A percentile compares a stretch with the other conserved stretches of the same genome.
phyloP scores from a whole-genome alignment of 2,113 vertebrate species.

The Chaetodon auriga region DNA sequence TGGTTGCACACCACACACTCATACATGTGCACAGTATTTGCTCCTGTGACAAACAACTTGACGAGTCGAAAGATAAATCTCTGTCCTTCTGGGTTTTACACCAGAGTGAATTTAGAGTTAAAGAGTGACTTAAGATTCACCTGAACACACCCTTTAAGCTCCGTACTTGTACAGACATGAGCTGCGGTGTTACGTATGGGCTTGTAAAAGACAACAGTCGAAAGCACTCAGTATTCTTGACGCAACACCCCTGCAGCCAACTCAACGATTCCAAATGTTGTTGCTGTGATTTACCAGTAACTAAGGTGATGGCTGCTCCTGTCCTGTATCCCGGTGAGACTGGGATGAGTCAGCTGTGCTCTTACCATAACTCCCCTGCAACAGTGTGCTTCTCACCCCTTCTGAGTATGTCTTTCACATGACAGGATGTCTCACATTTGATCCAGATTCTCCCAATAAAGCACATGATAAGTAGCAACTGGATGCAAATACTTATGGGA shows the following conservation, averaged over 20 bases:
- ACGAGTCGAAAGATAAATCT: not conserved
- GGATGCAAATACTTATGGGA: conserved; percentile 55
- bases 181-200: conserved; percentile 16
- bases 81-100: not conserved
- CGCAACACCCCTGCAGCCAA: conserved; percentile 12
- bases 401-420: not conserved
- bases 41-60: not conserved
- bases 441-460: not conserved
- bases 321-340: conserved; percentile 12
- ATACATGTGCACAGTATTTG: not conserved
- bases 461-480: not conserved
- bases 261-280: conserved; percentile 17
- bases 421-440: not conserved
- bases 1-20: not conserved
- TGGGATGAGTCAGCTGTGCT: conserved; percentile 45
- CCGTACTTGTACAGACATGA: conserved; percentile 70
- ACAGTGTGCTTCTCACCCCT: not conserved
- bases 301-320: conserved; percentile 42
- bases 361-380: not conserved
- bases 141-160: conserved; percentile 60
- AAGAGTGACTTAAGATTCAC: conserved; percentile 16
- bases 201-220: conserved; percentile 46
- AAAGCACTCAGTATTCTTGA: conserved; percentile 28
- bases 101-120: conserved; percentile 9
- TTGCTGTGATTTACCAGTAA: conserved; percentile 52